Base-by-base conservation (phyloP, 2,797 vertebrate species). In the Eremophila alpestris region DNA sequence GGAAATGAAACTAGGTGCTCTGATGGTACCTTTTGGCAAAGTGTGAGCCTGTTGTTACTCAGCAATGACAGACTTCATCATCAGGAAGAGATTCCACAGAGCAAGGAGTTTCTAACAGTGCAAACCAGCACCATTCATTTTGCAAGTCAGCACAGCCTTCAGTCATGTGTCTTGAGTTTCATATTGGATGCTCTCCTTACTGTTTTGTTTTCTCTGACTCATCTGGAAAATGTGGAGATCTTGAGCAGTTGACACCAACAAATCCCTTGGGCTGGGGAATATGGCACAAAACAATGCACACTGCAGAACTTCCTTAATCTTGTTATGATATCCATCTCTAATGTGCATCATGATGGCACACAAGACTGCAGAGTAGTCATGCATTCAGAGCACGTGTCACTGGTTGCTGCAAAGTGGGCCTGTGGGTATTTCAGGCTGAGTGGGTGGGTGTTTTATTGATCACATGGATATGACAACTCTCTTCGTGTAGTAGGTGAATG, bases 371-470 rank as follows among this genome's bases (percentile, higher is more conserved):
- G 84, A 45, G 65, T 32, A 94, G 68, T 90, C 91, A 56, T 46
- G 84, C 70, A 32, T 41, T 63, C 38, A 71, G 48, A 96, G 70
- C 78, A 65, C 58, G 48, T 67, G 87, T 36, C 89, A 93, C 52
- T 59, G 87, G 84, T 46, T 7, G 17, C 77, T 56, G 87, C 36
- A 67, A 94, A 95, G 67, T 64, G 51, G 82, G 91, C 93, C 90
- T 92, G 87, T 43, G 95, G 77, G 84, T 94, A 90, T 94, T 94
- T 89, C 82, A 87, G 80, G 84, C 77, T 94, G 95, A 76, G 82
- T 48, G 90, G 90, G 94, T 2, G 51, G 63, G 78, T 96, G 78
- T 67, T 96, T 95, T 95, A 94, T 96, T 95, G 95, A 83, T 89
- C 83, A 78, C 73, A 64, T 40, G 90, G 88, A 43, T 87, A 77